These are phyloP conservation scores for Drosophila lini DNA, from an alignment of 1,140 invertebrate genomes.

Conservation along the genomic window DNA sequence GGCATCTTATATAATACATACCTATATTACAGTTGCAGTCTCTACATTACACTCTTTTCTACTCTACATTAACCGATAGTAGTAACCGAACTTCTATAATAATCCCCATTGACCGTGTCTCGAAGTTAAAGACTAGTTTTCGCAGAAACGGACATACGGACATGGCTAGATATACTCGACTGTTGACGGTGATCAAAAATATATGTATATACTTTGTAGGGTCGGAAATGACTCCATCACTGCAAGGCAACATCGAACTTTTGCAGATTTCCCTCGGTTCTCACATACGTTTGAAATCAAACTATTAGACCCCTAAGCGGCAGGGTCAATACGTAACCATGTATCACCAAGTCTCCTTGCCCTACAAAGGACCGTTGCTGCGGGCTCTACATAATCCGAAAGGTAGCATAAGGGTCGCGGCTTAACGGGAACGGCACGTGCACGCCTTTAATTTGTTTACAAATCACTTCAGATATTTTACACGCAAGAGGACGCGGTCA, in stretches of 20 bases:
- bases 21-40: too few species aligned
- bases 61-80: too few species aligned
- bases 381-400: constrained; percentile 4
- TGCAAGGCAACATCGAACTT: background rate
- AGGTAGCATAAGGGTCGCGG: constrained; percentile 38
- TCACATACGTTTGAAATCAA: background rate
- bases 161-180: too few species aligned
- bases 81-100: too few species aligned
- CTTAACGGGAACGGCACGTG: constrained; percentile 78
- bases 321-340: background rate
- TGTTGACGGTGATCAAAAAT: too few species aligned
- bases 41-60: too few species aligned
- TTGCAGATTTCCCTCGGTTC: background rate
- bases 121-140: too few species aligned
- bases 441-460: constrained; percentile 84
- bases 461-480: constrained; percentile 83
- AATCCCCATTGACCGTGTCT: too few species aligned
- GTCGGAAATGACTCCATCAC: too few species aligned
- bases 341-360: constrained; percentile 50
- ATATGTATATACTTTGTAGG: too few species aligned
- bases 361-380: constrained; percentile 39
- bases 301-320: background rate
- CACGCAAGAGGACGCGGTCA: constrained; percentile 68
- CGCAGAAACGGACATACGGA: too few species aligned
- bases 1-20: too few species aligned